phyloP scores from a whole-genome alignment of 2,113 vertebrate species.

The Onychostoma macrolepis region DNA sequence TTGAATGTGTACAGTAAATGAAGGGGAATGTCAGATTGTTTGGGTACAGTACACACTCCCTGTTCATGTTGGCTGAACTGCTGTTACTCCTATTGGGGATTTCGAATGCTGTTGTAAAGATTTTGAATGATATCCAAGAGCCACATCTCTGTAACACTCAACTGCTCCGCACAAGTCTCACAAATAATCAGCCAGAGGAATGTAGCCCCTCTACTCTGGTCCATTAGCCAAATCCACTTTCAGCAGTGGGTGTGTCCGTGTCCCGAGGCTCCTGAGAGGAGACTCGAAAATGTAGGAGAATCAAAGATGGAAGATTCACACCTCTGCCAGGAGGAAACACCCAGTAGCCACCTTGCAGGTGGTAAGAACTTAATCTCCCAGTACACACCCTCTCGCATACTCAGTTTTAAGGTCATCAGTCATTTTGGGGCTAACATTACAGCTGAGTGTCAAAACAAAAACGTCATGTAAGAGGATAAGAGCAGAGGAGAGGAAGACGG shows the following conservation, averaged over 20 bases:
- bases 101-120: neutral
- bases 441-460: conserved; percentile 25
- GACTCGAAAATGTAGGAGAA: neutral
- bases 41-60: conserved; percentile 1
- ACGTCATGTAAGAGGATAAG: conserved; percentile 20
- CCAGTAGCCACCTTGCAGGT: conserved; percentile 16
- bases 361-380: conserved; percentile 33
- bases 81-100: neutral
- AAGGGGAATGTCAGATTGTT: neutral
- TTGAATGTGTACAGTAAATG: neutral
- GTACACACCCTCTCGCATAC: conserved; percentile 15
- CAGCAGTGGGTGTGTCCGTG: conserved; percentile 8
- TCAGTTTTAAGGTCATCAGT: conserved; percentile 33
- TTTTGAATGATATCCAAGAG: conserved; percentile 18
- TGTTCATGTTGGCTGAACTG: conserved; percentile 16
- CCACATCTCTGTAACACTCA: conserved; percentile 6
- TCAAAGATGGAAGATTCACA: conserved; percentile 28
- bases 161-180: neutral
- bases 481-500: conserved; percentile 2
- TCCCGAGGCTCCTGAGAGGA: conserved; percentile 8
- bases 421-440: conserved; percentile 36
- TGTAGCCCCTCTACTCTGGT: conserved; percentile 1
- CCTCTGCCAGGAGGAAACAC: conserved; percentile 3
- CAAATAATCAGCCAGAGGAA: conserved; percentile 26
- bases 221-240: conserved; percentile 18